phyloP scores from a whole-genome alignment of 53 echinoderm and acorn worm genomes.

The Henricia sp. region DNA sequence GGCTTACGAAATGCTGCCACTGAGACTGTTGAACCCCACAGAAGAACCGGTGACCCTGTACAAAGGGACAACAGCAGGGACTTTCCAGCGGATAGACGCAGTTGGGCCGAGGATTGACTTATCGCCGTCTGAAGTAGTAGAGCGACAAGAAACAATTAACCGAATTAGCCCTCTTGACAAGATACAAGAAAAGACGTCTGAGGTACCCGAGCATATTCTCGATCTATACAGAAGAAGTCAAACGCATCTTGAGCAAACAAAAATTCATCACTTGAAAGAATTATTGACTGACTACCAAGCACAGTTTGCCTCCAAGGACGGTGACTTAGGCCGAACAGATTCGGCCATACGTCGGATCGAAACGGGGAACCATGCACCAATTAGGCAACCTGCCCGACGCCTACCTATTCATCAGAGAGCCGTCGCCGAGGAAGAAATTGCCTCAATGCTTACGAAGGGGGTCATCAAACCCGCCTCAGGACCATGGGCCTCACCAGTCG shows the following conservation, averaged over 20 bases:
- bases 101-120: constrained; percentile 1
- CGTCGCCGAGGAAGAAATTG: constrained; percentile 40
- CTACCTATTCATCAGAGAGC: constrained; percentile 46
- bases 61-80: constrained; percentile 56
- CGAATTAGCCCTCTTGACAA: background rate
- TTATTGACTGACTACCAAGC: constrained; percentile 20
- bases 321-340: constrained; percentile 50
- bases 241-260: background rate
- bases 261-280: background rate
- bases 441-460: constrained; percentile 30
- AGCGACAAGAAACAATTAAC: background rate
- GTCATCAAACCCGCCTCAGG: constrained; percentile 47
- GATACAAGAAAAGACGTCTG: background rate
- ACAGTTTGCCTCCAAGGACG: constrained; percentile 9
- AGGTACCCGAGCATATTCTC: constrained; percentile 10
- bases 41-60: constrained; percentile 30
- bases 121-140: background rate
- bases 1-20: background rate
- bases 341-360: constrained; percentile 23
- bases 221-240: background rate
- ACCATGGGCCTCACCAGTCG: constrained; percentile 44
- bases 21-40: constrained; percentile 41
- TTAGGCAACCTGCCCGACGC: constrained; percentile 47
- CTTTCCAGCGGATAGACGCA: constrained; percentile 26
- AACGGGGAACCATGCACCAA: constrained; percentile 23